Base-by-base conservation (phyloP, 2,888 invertebrate species). In the Zele albiditarsus region DNA sequence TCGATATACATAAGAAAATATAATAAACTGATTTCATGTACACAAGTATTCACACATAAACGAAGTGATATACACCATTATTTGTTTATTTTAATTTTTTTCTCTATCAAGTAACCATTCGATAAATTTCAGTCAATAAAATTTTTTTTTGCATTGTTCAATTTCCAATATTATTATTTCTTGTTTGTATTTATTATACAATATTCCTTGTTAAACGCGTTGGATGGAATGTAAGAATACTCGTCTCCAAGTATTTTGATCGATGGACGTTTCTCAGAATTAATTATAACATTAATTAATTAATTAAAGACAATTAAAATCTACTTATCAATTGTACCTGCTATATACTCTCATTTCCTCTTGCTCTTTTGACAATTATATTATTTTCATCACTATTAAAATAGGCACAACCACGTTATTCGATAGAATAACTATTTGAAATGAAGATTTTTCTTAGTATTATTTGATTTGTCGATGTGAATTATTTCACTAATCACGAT, bases 181-280 rank as follows among this genome's bases (percentile, higher is more conserved):
- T 58, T 33, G 53, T 46, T 16, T 74, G 20, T 62, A 27, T 67
- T 73, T 46, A 23, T 76, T 68, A 28, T 60, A 31, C 58, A 23
- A 62, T 60, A 4, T n/a, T 33, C 57, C 16, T 57, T 14, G 25
- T 63, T 49, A 31, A 62, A 68, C 28, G 69, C 28, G 62, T 81
- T 80, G 74, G 79, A 83, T 85, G 88, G 87, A 88, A 88, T 88
- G 88, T 87, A 84, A 83, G 82, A 85, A 77, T 76, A 71, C 73
- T 77, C 62, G 62, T 66, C 8, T 63, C 33, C 33, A 63, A 33
- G 38, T 33, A 31, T 16, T 20, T 46, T 58, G n/a, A 60, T 60
- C 58, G 46, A 58, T 38, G 14, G 42, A 58, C 31, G n/a, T 16
- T 25, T 28, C 27, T 28, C 14, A 49, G 28, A 38, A 23, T 69